Percentiles rank a stretch among this genome's conserved stretches.
phyloP scores from a whole-genome alignment of 1,140 invertebrate species.

The Zaprionus africanus region DNA sequence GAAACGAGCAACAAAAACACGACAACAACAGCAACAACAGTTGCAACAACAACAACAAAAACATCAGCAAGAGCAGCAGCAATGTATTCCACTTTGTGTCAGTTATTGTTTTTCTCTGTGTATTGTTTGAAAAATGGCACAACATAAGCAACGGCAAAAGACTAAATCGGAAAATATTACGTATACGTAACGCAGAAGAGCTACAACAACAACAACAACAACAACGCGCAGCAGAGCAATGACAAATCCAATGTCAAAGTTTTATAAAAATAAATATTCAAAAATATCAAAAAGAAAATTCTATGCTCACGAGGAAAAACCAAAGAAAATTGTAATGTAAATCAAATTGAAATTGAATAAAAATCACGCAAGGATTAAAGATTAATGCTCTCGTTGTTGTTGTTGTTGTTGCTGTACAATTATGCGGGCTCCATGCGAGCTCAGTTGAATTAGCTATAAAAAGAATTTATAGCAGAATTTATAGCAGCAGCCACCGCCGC shows the following conservation, averaged over 20 bases:
- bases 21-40: slow-evolving; percentile 19
- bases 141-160: slow-evolving; percentile 27
- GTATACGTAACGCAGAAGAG: slow-evolving; percentile 66
- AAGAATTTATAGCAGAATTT: slow-evolving; percentile 22
- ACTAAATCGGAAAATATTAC: slow-evolving; percentile 62
- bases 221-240: slow-evolving; percentile 59
- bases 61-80: slow-evolving; percentile 1
- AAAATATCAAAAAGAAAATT: slow-evolving; percentile 22
- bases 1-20: slow-evolving; percentile 18
- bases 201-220: slow-evolving; percentile 47
- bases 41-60: slow-evolving; percentile 14
- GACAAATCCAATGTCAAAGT: slow-evolving; percentile 84
- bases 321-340: not conserved
- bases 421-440: slow-evolving; percentile 13
- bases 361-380: not conserved
- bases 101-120: slow-evolving; percentile 5
- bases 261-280: slow-evolving; percentile 83
- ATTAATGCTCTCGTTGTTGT: not conserved
- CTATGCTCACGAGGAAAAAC: not conserved
- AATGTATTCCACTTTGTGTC: slow-evolving; percentile 32
- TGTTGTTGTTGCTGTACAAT: not conserved
- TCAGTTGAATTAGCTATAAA: slow-evolving; percentile 31
- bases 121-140: slow-evolving; percentile 22
- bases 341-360: not conserved
- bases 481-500: not conserved